Conservation (phyloP, 2,797 vertebrate genomes). For the Synaphobranchus kaupii region DNA sequence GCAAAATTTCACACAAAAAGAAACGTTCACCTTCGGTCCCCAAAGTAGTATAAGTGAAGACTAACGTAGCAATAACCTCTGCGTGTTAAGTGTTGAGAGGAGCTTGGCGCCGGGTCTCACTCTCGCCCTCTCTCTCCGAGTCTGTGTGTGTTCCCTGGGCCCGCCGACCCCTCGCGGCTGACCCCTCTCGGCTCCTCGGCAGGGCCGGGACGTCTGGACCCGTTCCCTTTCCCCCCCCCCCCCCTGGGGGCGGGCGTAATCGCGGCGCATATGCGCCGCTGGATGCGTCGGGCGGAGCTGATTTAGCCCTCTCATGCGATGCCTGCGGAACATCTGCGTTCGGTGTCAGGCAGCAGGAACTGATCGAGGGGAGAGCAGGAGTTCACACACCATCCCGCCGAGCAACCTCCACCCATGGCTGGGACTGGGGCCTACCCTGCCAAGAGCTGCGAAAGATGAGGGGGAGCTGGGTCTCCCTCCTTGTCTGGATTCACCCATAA, state of each 20-base stretch:
- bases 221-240: neutral
- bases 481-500: slow-evolving; percentile 44
- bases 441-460: slow-evolving; percentile 15
- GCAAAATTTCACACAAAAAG: neutral
- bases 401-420: slow-evolving; percentile 23
- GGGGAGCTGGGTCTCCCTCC: slow-evolving; percentile 6
- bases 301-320: slow-evolving; percentile 49
- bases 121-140: neutral
- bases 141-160: slow-evolving; percentile 10
- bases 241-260: slow-evolving; percentile 18
- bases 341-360: slow-evolving; percentile 39
- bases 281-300: slow-evolving; percentile 37
- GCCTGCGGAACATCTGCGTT: slow-evolving; percentile 48
- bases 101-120: neutral
- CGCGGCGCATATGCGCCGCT: slow-evolving; percentile 29
- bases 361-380: slow-evolving; percentile 37
- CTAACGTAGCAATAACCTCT: slow-evolving; percentile 14
- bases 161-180: neutral
- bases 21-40: neutral
- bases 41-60: neutral
- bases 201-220: neutral
- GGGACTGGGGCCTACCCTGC: slow-evolving; percentile 6
- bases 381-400: slow-evolving; percentile 41
- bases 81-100: neutral
- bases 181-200: neutral